Percentiles rank a stretch among this genome's conserved stretches.
These are phyloP conservation scores for Epistrophella euchroma DNA, from an alignment of 2,888 invertebrate species.

Conservation along the genomic window DNA sequence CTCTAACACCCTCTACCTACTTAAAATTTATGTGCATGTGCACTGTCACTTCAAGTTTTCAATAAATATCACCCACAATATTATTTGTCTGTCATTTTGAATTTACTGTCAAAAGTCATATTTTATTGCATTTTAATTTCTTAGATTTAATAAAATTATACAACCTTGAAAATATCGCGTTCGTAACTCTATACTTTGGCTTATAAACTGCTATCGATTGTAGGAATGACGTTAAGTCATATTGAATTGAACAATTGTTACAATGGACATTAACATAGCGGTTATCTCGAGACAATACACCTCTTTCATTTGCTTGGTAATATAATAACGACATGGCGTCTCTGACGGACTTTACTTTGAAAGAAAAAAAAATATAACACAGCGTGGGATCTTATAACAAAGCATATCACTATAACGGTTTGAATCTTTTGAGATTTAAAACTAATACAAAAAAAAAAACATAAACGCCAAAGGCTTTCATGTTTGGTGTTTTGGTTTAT, in stretches of 20 bases:
- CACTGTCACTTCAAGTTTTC: slow-evolving; percentile 3
- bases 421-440: slow-evolving; percentile 3
- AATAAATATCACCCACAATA: slow-evolving; percentile 13
- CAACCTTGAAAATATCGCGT: slow-evolving; percentile 25
- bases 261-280: slow-evolving; percentile 26
- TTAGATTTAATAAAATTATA: background rate
- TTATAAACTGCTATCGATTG: background rate
- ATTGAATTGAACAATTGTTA: slow-evolving; percentile 30
- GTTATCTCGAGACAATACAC: slow-evolving; percentile 10
- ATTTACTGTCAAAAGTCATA: slow-evolving; percentile 8
- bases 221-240: slow-evolving; percentile 20
- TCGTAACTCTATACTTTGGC: background rate
- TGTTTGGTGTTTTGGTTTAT: background rate
- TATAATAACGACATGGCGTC: background rate
- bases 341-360: background rate
- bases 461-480: background rate
- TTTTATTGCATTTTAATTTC: background rate
- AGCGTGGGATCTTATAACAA: slow-evolving; percentile 28
- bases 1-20: background rate
- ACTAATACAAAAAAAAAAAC: background rate
- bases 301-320: slow-evolving; percentile 7
- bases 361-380: background rate
- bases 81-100: background rate
- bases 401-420: slow-evolving; percentile 21
- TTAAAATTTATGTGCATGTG: background rate